These are phyloP conservation scores for Kryphioiulus occultus DNA, from an alignment of 2,888 invertebrate genomes.

Conservation along the genomic window DNA sequence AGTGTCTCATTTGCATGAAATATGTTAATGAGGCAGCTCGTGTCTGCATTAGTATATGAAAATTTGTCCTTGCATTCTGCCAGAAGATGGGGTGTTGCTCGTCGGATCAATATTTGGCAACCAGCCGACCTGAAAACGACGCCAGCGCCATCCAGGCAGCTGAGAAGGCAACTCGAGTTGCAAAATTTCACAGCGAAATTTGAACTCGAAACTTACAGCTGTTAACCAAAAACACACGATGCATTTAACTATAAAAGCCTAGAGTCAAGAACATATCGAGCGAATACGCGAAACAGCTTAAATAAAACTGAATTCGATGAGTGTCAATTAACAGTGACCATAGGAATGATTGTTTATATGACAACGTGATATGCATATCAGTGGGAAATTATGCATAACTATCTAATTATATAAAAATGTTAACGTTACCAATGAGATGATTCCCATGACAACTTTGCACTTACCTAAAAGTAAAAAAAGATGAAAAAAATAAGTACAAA, in stretches of 20 bases:
- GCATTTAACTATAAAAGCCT: too few species aligned
- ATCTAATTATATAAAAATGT: neutral
- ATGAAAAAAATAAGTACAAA: neutral
- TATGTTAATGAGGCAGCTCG: conserved; percentile 19
- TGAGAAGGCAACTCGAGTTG: neutral
- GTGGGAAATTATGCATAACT: neutral
- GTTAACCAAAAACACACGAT: neutral
- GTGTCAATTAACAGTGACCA: too few species aligned
- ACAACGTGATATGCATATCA: neutral
- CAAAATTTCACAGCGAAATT: neutral
- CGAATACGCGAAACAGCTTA: too few species aligned
- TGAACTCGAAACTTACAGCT: neutral
- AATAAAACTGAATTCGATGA: too few species aligned
- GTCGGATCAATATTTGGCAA: conserved; percentile 33
- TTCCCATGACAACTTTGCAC: neutral
- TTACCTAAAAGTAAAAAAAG: neutral
- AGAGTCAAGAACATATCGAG: too few species aligned
- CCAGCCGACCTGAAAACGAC: neutral
- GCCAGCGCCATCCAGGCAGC: neutral
- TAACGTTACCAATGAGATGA: neutral
- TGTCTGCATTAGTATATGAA: neutral
- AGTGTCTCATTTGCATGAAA: conserved; percentile 39
- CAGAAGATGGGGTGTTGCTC: conserved; percentile 18
- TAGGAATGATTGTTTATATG: too few species aligned
- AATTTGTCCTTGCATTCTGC: neutral